Evolutionary conservation across 2,113 vertebrate genomes (phyloP).

Genomic region (Psittacara wagleri): DNA sequence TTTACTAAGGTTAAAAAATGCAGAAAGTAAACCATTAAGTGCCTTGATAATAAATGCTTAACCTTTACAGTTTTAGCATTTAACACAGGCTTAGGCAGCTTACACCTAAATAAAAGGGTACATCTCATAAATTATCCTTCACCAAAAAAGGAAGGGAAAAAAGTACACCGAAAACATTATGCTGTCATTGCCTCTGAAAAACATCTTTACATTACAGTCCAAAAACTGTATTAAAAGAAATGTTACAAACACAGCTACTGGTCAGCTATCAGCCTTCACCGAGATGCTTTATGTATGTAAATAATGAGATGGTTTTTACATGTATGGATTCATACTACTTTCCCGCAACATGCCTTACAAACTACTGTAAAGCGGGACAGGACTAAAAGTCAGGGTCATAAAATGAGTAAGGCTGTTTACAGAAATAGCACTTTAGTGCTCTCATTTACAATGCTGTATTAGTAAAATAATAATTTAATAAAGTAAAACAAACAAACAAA

Average conservation of each 20-base stretch:
- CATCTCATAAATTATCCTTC: not conserved
- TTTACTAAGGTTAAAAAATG: not conserved
- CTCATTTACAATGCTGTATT: not conserved
- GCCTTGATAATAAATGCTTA: not conserved
- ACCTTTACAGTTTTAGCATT: not conserved
- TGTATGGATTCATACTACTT: not conserved
- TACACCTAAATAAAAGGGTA: not conserved
- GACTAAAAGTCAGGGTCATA: not conserved
- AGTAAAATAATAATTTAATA: not conserved
- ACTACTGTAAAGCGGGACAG: not conserved
- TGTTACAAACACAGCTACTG: not conserved
- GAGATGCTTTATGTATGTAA: not conserved
- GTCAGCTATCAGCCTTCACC: not conserved
- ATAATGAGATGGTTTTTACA: not conserved
- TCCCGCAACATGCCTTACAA: not conserved
- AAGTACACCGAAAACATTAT: not conserved
- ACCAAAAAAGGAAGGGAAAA: not conserved
- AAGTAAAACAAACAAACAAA: not conserved
- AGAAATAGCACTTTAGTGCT: not conserved
- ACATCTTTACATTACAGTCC: not conserved
- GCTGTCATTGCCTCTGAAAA: not conserved
- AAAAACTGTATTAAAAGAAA: not conserved
- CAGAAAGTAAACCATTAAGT: not conserved
- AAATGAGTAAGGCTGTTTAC: not conserved
- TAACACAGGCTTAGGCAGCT: not conserved